Evolutionary conservation across 2,113 vertebrate species (phyloP), one percentile per base, ranked within the genome.

Genomic region (Anhinga rufa): DNA sequence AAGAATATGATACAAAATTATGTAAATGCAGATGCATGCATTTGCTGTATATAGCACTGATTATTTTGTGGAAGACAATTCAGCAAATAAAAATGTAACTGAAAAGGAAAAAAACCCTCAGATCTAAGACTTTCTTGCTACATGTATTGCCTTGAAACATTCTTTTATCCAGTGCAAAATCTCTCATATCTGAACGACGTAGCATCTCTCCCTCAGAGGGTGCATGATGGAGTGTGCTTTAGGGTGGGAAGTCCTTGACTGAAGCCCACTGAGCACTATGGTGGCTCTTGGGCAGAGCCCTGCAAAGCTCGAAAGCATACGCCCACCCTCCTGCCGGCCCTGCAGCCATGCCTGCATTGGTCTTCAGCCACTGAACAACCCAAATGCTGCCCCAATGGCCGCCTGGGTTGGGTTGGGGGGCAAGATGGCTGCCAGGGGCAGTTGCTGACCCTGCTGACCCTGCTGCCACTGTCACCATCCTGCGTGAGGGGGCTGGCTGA

Each of bases 331-430:
- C 51, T 61, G 25, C 34, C 1, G 0, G 31, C 11, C 71, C 25
- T 17, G 8, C 48, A 57, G 36, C 51, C 36, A 3, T 36, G 20
- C 16, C 42, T 44, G 25, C 16, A 1, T 4, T 9, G 15, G 15
- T 22, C 77, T 86, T n/a, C 54, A 55, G 44, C 7, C 32, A 3
- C 58, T 14, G 54, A 65, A 21, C 54, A 65, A 18, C 24, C 3
- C 48, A 29, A 72, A 29, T 3, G 0, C 18, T 24, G 36, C 17
- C 24, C 28, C 7, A 19, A 0, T 0, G 2, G 75, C 49, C 2
- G 1, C 25, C 1, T 0, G n/a, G 13, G 4, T 22, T 22, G 51
- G 18, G 8, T 3, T 42, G 1, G 0, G 15, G 48, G 13, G 2
- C 4, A 2, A 91, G 64, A 42, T 1, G 9, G 26, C 0, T 3